Conservation (phyloP, 2,888 invertebrate genomes). For the Nemotelus nigrinus region DNA sequence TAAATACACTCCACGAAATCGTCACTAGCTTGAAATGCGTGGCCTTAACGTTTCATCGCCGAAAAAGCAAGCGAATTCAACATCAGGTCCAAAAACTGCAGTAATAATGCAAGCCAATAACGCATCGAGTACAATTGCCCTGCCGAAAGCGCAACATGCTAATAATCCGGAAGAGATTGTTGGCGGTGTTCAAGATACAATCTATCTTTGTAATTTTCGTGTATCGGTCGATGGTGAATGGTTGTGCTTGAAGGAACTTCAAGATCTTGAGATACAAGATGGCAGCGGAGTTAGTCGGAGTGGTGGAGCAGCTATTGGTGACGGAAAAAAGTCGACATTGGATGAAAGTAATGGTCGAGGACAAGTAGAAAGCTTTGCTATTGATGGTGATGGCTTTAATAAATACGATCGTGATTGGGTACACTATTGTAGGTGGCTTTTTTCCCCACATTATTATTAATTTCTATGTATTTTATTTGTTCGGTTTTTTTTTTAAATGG, state of each 20-base stretch:
- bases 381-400: conserved; percentile 59
- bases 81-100: conserved; percentile 42
- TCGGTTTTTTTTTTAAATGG: no score
- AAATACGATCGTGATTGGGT: conserved; percentile 61
- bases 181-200: conserved; percentile 90
- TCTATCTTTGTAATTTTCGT: conserved; percentile 96
- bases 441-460: conserved; percentile 48
- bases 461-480: no score
- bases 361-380: conserved; percentile 52
- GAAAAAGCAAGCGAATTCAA: conserved; percentile 49
- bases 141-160: conserved; percentile 66
- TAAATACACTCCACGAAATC: no score
- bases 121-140: conserved; percentile 59
- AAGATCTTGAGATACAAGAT: conserved; percentile 88
- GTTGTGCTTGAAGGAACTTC: conserved; percentile 93
- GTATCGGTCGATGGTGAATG: conserved; percentile 98
- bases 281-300: conserved; percentile 52
- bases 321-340: conserved; percentile 51
- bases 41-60: conserved; percentile 39
- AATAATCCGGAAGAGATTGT: conserved; percentile 61
- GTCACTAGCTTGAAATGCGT: conserved; percentile 38
- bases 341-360: conserved; percentile 55
- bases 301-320: background rate
- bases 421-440: conserved; percentile 66
- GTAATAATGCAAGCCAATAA: conserved; percentile 52